A percentile compares a stretch with the other conserved stretches of the same genome.
These are phyloP conservation scores for Matsumurasca onukii DNA, from an alignment of 1,140 invertebrate genomes.

Conservation along the genomic window DNA sequence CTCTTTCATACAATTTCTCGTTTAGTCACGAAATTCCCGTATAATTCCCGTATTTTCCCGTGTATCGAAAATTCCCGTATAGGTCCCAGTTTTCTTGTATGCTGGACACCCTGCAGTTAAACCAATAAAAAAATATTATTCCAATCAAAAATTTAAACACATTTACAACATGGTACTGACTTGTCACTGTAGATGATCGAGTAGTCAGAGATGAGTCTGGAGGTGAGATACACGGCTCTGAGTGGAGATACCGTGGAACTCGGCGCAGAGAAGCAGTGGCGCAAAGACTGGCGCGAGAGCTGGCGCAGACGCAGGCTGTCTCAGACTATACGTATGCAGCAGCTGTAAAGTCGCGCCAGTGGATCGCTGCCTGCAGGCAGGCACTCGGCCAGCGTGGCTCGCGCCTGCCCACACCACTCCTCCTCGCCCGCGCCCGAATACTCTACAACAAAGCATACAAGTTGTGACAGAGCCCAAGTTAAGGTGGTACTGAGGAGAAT, in stretches of 20 bases:
- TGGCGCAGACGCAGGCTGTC: constrained; percentile 27
- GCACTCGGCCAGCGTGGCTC: constrained; percentile 43
- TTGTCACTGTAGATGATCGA: constrained; percentile 37
- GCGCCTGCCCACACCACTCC: constrained; percentile 32
- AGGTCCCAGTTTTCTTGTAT: no score
- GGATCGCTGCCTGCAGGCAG: constrained; percentile 47
- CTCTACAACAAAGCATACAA: constrained; percentile 36
- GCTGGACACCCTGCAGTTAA: no score
- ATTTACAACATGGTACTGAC: constrained; percentile 32
- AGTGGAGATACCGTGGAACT: constrained; percentile 24
- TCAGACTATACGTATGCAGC: constrained; percentile 48
- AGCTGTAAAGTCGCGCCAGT: constrained; percentile 52
- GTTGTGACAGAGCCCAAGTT: no score
- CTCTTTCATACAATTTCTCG: no score
- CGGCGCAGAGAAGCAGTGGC: constrained; percentile 33
- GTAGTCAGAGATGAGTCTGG: constrained; percentile 33
- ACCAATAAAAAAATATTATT: no score
- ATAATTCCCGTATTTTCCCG: no score
- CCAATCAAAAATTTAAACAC: no score
- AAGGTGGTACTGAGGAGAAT: no score
- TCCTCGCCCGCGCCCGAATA: constrained; percentile 35
- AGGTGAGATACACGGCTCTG: constrained; percentile 34
- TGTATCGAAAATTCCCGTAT: no score
- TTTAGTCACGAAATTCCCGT: no score
- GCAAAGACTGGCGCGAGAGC: constrained; percentile 35